Evolutionary conservation across 2,113 vertebrate species (phyloP), one percentile per base, ranked within the genome.

Genomic region (Egretta garzetta): DNA sequence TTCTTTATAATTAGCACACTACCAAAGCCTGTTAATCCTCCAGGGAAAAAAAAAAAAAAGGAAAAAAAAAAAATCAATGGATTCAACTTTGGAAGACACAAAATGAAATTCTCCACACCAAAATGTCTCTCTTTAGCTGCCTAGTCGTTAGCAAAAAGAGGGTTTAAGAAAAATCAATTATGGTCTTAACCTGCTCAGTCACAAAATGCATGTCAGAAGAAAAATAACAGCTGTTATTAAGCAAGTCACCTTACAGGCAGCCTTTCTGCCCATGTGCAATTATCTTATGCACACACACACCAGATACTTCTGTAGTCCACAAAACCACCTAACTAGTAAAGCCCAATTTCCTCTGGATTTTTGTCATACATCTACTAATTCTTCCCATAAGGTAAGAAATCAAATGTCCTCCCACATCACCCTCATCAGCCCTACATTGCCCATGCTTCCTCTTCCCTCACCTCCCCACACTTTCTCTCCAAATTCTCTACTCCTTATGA

Each of bases 151-250:
- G 39, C 53, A 88, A 94, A 73, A 86, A 85, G 82, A 70, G 10
- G 50, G 75, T 88, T 88, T 90, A 86, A 95, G 73, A 91, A 96
- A 96, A 96, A 94, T 95, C 93, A 93, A 64, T 94, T 91, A 94
- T 23, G 64, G 39, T 63, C 80, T 96, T 88, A 94, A 93, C 86
- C 85, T 95, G 91, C 62, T 95, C 92, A 63, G 60, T 55, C 81
- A 84, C 72, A 92, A 76, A 94, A 90, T 9, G 32, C 59, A 45
- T 12, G 20, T 81, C 85, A 91, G 60, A 64, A 96, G 70, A 49
- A 89, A 95, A 94, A 74, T 35, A 70, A 63, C 26, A 59, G 55
- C 45, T 79, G n/a, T 37, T 80, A 84, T 67, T 80, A 88, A 87
- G 58, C 60, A 87, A 64, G 68, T 27, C 62, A 66, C 71, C 63